Base-by-base conservation (phyloP, 2,797 vertebrate species). In the Perodicticus potto region DNA sequence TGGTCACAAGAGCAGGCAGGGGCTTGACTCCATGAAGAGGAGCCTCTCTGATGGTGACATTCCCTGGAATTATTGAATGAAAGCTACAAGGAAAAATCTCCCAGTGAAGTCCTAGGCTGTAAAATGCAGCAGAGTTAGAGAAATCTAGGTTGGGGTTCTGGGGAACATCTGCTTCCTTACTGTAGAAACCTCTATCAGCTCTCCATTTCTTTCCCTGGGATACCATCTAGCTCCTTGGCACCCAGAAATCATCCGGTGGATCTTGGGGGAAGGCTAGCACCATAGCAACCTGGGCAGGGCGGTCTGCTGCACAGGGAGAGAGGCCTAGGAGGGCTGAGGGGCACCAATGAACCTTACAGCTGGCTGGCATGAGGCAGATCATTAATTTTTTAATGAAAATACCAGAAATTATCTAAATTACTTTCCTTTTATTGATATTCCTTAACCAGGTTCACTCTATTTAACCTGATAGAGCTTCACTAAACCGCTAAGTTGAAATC, bases 221-320 rank as follows among this genome's bases (percentile, higher is more conserved):
- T 1, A 25, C 67, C 72, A 20, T 40, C n/a, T 32, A 59, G 67
- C 25, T 59, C 37, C 45, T 16, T 45, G 89, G 55, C 16, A 84
- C 69, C 76, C 53, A 85, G 43, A 55, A 76, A 59, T 69, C 45
- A 80, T 19, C 57, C 16, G 65, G 20, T 13, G 27, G 91, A 67
- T 34, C 67, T 59, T 5, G 14, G 65, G 72, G n/a, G 53, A 83
- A 63, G 92, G 73, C 34, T 93, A 97, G 97, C 97, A 97, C 97
- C 97, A 97, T 29, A 88, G 92, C 85, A 70, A 55, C 82, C 80
- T 76, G 23, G 89, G 81, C 10, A 40, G 84, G 83, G 32, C 1
- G 11, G 45, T 76, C 57, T 40, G 20, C 70, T 77, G 32, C 55
- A 72, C 55, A 32, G 43, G 74, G 67, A 61, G 81, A 72, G 29